Evolutionary conservation across 2,113 vertebrate species (phyloP), one percentile per base, ranked within the genome.

Genomic region (Chascanopsetta lugubris): DNA sequence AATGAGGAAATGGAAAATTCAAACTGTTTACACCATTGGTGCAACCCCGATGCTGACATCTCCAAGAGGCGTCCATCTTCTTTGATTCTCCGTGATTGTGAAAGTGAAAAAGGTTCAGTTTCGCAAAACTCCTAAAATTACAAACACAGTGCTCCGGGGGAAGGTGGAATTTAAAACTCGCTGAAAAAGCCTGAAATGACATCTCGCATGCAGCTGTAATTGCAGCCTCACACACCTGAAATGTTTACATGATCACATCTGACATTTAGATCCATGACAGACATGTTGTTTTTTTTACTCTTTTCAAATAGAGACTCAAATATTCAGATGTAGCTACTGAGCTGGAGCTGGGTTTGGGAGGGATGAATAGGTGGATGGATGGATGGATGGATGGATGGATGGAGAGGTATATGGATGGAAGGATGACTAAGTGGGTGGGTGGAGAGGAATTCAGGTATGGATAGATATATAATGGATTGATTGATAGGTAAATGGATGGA

Each of bases 131-230:
- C 17, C 27, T 25, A 9, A 47, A 75, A 55, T 47, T 59, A 68
- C 42, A 30, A 59, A 48, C 8, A 26, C n/a, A 48, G 18, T 3
- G 48, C 54, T 65, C 34, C 7, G 61, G 22, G 13, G 12, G 15
- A 25, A 66, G 29, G 18, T 50, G 13, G 51, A 69, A 60, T 73
- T 74, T 66, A 8, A 38, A 62, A 65, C 49, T 36, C 15, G 10
- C 67, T 57, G 25, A 68, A 70, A 65, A 67, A 49, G 56, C 36
- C 27, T 61, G 46, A 72, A 78, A 72, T 69, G 65, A 42, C 67
- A 69, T n/a, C n/a, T n/a, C n/a, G n/a, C n/a, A n/a, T n/a, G n/a
- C n/a, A n/a, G n/a, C n/a, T n/a, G 20, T 20, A 48, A 55, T 43
- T n/a, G 46, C 15, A 50, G 47, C 18, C 32, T 66, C 57, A 61